These are phyloP conservation scores for Bembecia ichneumoniformis DNA, from an alignment of 2,888 invertebrate genomes.

Conservation along the genomic window DNA sequence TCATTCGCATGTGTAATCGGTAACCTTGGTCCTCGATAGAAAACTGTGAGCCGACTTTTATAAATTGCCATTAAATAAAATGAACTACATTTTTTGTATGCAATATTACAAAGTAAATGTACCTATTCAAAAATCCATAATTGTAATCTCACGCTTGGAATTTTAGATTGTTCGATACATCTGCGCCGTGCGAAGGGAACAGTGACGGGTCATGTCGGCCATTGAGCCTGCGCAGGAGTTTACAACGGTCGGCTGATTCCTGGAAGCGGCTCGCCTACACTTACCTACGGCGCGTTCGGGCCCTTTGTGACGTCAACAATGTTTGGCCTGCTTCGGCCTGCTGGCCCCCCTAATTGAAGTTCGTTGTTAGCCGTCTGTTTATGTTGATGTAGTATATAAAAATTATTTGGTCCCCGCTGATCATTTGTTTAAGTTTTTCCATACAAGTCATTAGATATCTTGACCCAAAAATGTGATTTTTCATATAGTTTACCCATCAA, in stretches of 20 bases:
- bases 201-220: constrained; percentile 17
- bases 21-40: too few species aligned
- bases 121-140: too few species aligned
- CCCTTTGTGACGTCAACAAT: constrained; percentile 53
- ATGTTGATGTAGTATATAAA: constrained; percentile 1
- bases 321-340: constrained; percentile 28
- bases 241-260: constrained; percentile 39
- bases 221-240: constrained; percentile 37
- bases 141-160: neutral
- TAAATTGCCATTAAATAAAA: too few species aligned
- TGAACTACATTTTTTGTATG: too few species aligned
- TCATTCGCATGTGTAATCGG: too few species aligned
- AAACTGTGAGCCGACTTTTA: too few species aligned
- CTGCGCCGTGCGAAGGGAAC: neutral
- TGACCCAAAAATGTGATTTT: too few species aligned
- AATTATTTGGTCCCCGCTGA: neutral
- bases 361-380: constrained; percentile 28
- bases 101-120: too few species aligned
- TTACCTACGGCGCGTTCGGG: constrained; percentile 33
- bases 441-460: too few species aligned
- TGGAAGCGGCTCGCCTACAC: constrained; percentile 29
- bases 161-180: neutral
- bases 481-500: too few species aligned
- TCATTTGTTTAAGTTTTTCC: neutral
- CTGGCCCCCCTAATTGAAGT: constrained; percentile 35